Percentiles rank a stretch among this genome's conserved stretches.
These are phyloP conservation scores for Erethizon dorsatum DNA, from an alignment of 2,797 vertebrate genomes.

Conservation along the genomic window DNA sequence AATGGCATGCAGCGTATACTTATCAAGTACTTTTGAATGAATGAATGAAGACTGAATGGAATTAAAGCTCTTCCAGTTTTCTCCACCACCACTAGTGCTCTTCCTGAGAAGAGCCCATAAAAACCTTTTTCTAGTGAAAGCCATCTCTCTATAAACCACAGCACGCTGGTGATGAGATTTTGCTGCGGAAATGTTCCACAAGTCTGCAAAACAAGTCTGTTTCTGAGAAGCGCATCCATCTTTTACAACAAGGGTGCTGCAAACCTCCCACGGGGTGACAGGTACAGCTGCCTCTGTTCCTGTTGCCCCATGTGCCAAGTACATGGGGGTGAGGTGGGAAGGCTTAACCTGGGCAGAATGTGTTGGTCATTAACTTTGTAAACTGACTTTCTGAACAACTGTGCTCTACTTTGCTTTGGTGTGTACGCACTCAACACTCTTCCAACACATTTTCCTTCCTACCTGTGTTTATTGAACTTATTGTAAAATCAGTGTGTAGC, in stretches of 20 bases:
- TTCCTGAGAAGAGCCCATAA: not conserved
- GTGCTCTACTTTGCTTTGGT: not conserved
- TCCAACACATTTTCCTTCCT: not conserved
- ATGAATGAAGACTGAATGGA: not conserved
- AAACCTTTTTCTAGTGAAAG: not conserved
- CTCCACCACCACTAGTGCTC: not conserved
- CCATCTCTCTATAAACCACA: not conserved
- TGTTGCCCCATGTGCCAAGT: not conserved
- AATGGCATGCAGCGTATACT: not conserved
- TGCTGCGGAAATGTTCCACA: not conserved
- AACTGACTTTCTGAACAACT: slow-evolving; percentile 25
- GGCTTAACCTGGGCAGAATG: not conserved
- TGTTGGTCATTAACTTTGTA: slow-evolving; percentile 13
- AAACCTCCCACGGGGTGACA: rapidly evolving
- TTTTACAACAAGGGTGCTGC: not conserved
- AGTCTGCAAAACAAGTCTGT: not conserved
- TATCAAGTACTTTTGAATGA: not conserved
- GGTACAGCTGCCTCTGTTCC: not conserved
- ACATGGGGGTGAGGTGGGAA: not conserved
- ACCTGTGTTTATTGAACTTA: slow-evolving; percentile 18
- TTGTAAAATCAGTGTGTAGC: not conserved
- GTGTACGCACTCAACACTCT: not conserved
- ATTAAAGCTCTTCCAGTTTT: not conserved
- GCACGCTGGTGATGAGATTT: not conserved
- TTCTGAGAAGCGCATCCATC: not conserved